phyloP scores from a whole-genome alignment of 2,113 vertebrate species.

The Periophthalmodon schlosseri region DNA sequence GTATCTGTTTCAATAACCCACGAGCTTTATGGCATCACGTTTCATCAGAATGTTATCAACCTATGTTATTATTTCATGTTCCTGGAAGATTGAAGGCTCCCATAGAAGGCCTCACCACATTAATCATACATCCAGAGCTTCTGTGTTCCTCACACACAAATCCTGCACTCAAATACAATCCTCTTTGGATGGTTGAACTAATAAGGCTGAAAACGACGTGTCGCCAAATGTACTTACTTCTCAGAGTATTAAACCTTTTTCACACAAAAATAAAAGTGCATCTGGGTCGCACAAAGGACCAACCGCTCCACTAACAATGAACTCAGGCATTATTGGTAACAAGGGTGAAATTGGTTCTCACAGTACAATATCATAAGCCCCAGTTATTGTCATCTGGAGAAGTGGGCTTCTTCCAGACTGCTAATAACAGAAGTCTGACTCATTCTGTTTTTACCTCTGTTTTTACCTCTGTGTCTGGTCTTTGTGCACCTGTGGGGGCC shows the following conservation, averaged over 20 bases:
- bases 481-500: slow-evolving; percentile 33
- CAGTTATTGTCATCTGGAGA: slow-evolving; percentile 39
- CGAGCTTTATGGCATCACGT: slow-evolving; percentile 53
- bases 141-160: slow-evolving; percentile 35
- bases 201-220: slow-evolving; percentile 9
- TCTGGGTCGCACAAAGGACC: slow-evolving; percentile 17
- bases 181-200: slow-evolving; percentile 11
- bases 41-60: slow-evolving; percentile 56
- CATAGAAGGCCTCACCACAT: slow-evolving; percentile 51
- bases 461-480: slow-evolving; percentile 30
- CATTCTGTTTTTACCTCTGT: slow-evolving; percentile 46
- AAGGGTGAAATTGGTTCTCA: slow-evolving; percentile 35
- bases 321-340: slow-evolving; percentile 39
- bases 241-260: slow-evolving; percentile 25
- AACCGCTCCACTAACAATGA: slow-evolving; percentile 31
- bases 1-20: slow-evolving; percentile 53
- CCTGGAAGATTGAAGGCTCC: slow-evolving; percentile 48
- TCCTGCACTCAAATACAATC: slow-evolving; percentile 32
- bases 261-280: slow-evolving; percentile 25
- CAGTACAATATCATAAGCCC: slow-evolving; percentile 31
- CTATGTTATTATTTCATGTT: slow-evolving; percentile 23
- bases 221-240: slow-evolving; percentile 23
- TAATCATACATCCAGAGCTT: slow-evolving; percentile 48
- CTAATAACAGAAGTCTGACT: slow-evolving; percentile 49
- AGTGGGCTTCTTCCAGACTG: slow-evolving; percentile 37